Percentiles rank a stretch among this genome's conserved stretches.
Conservation (phyloP, 2,888 invertebrate species). For the Nephrotoma guestfalica region DNA sequence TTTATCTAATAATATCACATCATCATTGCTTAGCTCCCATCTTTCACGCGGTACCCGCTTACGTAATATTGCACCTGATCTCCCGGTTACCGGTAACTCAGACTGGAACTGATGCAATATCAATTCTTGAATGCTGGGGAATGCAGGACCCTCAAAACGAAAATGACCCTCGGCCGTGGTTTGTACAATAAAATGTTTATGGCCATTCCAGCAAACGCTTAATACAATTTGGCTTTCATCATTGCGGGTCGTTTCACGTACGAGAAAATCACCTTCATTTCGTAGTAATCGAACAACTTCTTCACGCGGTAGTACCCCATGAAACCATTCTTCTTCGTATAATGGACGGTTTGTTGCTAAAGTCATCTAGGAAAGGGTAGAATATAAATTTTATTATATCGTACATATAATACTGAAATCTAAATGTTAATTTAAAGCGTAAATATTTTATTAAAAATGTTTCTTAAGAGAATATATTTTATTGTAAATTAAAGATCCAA, state of each 20-base stretch:
- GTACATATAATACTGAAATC: background rate
- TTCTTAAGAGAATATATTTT: background rate
- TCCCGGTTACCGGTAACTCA: slow-evolving; percentile 76
- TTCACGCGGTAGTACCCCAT: slow-evolving; percentile 88
- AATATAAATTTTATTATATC: background rate
- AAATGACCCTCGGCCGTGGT: slow-evolving; percentile 84
- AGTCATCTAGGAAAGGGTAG: slow-evolving; percentile 23
- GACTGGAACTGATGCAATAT: slow-evolving; percentile 79
- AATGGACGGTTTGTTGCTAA: slow-evolving; percentile 46
- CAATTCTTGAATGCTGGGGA: slow-evolving; percentile 82
- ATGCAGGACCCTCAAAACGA: slow-evolving; percentile 87
- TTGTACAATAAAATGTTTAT: slow-evolving; percentile 95
- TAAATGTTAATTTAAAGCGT: background rate
- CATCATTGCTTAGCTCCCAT: slow-evolving; percentile 94
- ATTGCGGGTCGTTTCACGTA: slow-evolving; percentile 82
- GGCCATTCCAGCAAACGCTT: slow-evolving; percentile 91
- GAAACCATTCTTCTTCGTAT: slow-evolving; percentile 94
- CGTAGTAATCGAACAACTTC: slow-evolving; percentile 83
- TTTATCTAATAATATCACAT: slow-evolving; percentile 80
- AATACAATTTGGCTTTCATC: slow-evolving; percentile 86
- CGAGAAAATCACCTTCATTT: slow-evolving; percentile 89
- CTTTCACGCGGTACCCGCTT: slow-evolving; percentile 77
- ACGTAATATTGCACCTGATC: slow-evolving; percentile 78
- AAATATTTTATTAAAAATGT: background rate
- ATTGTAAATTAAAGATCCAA: no score